Evolutionary conservation across 1,140 invertebrate genomes (phyloP), one percentile per base, ranked within the genome.

Genomic region (Panagrolaimus sp.): DNA sequence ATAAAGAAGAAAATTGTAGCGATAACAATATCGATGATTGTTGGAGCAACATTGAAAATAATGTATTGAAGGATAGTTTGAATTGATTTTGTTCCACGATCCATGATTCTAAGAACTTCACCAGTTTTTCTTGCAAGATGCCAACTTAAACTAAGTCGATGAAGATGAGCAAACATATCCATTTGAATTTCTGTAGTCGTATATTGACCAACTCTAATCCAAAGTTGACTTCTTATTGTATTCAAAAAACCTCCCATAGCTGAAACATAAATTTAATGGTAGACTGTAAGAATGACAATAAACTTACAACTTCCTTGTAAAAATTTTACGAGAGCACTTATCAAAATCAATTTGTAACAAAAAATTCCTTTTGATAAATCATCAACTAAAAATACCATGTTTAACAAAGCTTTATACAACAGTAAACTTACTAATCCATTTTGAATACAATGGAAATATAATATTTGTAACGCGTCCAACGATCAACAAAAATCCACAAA

Each of bases 161-260:
- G 76, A 5, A 79, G 48, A 70, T 79, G 73, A 7, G 63, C 62
- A 55, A 81, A 74, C 38, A 81, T 64, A 46, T 78, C 78, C 14
- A 73, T 89, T 86, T 96, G 90, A 45, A 96, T 88, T 85, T 93
- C 90, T 70, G 91, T 87, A 5, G 92, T 94, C 2, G 94, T 96
- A 80, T 92, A 96, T 82, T 98, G 94, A 76, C 95, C 91, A 62
- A 98, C 90, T 73, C 88, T 87, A 79, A 96, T 95, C 94, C 94
- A 98, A 6, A 97, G 84, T 82, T 93, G 93, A 1, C 90, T 89
- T 48, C 94, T 87, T 1, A 95, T 76, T 84, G 94, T 96, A 83
- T 94, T 96, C 10, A 98, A 85, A 52, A 96, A 85, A 21, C 94
- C 94, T 44, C 78, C 78, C 68, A 75, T 74, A 8, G 75, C 75